Conservation (phyloP, 2,113 vertebrate genomes). For the Dryoscopus gambensis region DNA sequence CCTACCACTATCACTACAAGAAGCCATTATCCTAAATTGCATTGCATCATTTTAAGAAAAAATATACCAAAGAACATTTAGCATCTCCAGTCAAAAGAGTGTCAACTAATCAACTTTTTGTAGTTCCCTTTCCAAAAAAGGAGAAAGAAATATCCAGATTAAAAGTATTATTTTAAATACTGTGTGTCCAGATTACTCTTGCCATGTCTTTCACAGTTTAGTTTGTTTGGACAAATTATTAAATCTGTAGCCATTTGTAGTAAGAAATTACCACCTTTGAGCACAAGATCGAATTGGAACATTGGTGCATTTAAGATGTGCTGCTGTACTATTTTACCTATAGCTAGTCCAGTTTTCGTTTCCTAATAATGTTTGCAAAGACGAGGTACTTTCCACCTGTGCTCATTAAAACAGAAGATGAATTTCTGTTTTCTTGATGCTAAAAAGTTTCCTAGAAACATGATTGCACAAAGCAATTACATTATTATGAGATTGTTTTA, state of each 20-base stretch:
- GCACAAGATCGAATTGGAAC: not conserved
- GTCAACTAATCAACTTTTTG: not conserved
- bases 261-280: not conserved
- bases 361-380: not conserved
- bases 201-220: not conserved
- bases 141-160: not conserved
- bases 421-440: not conserved
- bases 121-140: not conserved
- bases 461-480: constrained; percentile 17
- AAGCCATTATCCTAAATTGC: not conserved
- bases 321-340: not conserved
- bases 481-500: constrained; percentile 12
- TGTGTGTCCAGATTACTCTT: not conserved
- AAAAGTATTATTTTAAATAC: not conserved
- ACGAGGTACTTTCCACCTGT: not conserved
- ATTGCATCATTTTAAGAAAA: not conserved
- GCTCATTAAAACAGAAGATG: not conserved
- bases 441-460: constrained; percentile 24
- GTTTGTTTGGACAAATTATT: not conserved
- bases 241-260: not conserved
- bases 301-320: not conserved
- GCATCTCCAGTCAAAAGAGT: not conserved
- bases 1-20: not conserved
- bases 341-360: not conserved
- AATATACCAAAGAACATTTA: not conserved